Conservation (phyloP, 2,113 vertebrate species). For the Microcebus tavaratra region DNA sequence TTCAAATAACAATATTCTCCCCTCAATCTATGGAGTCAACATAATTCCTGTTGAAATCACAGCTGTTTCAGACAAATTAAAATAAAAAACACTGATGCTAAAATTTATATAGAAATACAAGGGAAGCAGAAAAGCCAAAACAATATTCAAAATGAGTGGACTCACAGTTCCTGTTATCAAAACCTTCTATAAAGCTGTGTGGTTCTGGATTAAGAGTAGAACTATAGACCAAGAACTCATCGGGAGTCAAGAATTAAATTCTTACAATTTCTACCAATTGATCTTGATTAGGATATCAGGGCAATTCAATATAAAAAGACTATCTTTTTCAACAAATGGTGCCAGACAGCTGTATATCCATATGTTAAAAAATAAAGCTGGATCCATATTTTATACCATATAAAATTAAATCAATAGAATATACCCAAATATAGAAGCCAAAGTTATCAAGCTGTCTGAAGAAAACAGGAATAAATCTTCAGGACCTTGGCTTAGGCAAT, state of each 20-base stretch:
- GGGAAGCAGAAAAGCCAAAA: neutral
- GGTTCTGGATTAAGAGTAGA: neutral
- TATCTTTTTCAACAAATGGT: neutral
- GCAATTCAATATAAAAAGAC: neutral
- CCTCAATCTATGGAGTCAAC: neutral
- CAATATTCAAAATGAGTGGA: neutral
- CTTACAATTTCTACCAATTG: neutral
- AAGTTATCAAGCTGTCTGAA: neutral
- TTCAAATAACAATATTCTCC: neutral
- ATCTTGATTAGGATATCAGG: neutral
- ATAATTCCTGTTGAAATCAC: neutral
- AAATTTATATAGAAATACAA: neutral
- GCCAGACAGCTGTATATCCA: neutral
- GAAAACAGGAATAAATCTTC: neutral
- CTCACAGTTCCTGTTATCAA: neutral
- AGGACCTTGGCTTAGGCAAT: neutral
- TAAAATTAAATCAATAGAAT: neutral
- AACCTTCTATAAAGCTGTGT: neutral
- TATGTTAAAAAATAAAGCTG: neutral
- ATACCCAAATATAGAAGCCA: neutral
- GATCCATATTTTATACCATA: neutral
- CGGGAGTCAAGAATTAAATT: neutral
- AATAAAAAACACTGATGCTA: neutral
- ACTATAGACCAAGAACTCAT: neutral
- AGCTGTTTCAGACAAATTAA: neutral